A percentile compares a stretch with the other conserved stretches of the same genome.
Conservation (phyloP, 2,888 invertebrate species). For the Teleogryllus oceanicus region DNA sequence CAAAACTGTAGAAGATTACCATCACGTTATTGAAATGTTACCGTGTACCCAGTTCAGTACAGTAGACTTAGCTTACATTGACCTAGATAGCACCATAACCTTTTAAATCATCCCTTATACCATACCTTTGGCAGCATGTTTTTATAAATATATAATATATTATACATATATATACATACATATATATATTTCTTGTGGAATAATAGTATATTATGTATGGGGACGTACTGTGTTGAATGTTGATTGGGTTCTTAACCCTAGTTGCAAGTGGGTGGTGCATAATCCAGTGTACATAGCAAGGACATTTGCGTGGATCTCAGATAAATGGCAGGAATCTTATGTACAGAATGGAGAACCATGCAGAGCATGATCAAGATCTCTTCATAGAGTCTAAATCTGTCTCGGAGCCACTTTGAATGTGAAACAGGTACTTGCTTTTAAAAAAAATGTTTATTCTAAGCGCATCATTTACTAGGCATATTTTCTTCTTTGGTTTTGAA, state of each 20-base stretch:
- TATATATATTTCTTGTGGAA: conserved; percentile 26
- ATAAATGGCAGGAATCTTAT: not conserved
- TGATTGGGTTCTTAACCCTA: conserved; percentile 21
- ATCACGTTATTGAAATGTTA: conserved; percentile 32
- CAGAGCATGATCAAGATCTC: not conserved
- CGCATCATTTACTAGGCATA: not conserved
- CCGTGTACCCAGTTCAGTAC: conserved; percentile 31
- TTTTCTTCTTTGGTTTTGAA: too few relatives aligned
- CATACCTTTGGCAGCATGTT: conserved; percentile 29
- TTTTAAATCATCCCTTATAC: conserved; percentile 23
- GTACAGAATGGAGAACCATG: not conserved
- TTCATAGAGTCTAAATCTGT: not conserved
- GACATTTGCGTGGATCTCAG: not conserved
- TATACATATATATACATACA: conserved; percentile 21
- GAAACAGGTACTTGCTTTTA: not conserved
- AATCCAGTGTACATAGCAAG: conserved; percentile 21
- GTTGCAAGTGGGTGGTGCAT: not conserved
- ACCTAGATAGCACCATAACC: conserved; percentile 23
- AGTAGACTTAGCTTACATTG: conserved; percentile 32
- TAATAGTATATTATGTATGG: conserved; percentile 20
- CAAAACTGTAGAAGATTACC: conserved; percentile 30
- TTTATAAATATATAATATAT: conserved; percentile 24
- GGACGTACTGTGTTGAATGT: conserved; percentile 19
- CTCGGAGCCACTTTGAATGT: not conserved
- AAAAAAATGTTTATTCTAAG: not conserved